Base-by-base conservation (phyloP, 2,888 invertebrate species). In the Dysmachus trigonus region DNA sequence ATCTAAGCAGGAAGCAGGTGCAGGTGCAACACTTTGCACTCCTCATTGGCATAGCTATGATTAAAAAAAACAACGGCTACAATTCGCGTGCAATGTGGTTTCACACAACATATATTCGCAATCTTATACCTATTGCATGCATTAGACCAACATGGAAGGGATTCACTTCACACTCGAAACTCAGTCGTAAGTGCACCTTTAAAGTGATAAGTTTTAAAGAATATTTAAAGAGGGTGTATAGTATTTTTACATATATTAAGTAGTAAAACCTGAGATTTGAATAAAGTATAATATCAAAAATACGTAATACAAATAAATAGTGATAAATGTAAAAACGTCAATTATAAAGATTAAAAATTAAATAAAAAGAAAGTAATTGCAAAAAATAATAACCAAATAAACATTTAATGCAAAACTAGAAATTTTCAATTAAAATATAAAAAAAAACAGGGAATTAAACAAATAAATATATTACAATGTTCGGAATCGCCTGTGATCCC, bases 401-500 rank as follows among this genome's bases (percentile, higher is more conserved):
- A n/a, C n/a, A n/a, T n/a, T n/a, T n/a, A n/a, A n/a, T n/a, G n/a
- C n/a, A n/a, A n/a, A n/a, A n/a, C 4, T 15, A 41, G 4, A 13
- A 38, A 38, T 1, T 13, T 13, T 38, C 1, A 38, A 41, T 41
- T 41, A 13, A 38, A 38, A 13, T 10, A n/a, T 41, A 41, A 13
- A 41, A 13, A 41, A 41, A 22, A 18, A 22, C 2, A 62, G 2
- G 18, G n/a, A 0, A 10, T 27, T 10, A 22, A 51, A 27, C 0
- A 79, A 51, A 15, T 41, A n/a, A n/a, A n/a, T n/a, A n/a, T 51
- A 31, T 3, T 15, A 79, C 30, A 88, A 92, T 92, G 92, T 89
- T 91, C 82, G 92, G 92, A 87, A 90, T 92, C 85, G 92, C 91
- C 35, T 90, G 91, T 88, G 92, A 92, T 90, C 92, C 92, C 18